phyloP scores from a whole-genome alignment of 2,113 vertebrate genomes.

The Ptilorrhoa leucosticta region DNA sequence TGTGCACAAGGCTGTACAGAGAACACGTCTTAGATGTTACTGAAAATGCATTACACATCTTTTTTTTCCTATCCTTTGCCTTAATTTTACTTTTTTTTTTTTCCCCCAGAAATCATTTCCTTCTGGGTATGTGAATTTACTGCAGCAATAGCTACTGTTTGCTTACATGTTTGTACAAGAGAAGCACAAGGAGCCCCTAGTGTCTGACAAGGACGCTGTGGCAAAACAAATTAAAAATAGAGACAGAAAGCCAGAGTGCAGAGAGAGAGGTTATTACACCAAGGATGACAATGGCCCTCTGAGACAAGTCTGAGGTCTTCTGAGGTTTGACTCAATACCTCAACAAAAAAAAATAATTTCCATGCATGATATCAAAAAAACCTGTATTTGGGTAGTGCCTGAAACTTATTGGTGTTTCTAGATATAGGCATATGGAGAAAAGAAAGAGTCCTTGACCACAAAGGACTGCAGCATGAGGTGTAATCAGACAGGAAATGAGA shows the following conservation, averaged over 20 bases:
- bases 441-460: not conserved
- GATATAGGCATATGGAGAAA: not conserved
- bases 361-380: not conserved
- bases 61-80: not conserved
- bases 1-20: not conserved
- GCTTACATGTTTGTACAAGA: not conserved
- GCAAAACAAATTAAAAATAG: not conserved
- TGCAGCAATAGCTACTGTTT: not conserved
- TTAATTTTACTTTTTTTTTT: not conserved
- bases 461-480: not conserved
- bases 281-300: not conserved
- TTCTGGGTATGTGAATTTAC: not conserved
- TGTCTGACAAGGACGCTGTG: not conserved
- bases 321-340: not conserved
- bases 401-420: not conserved
- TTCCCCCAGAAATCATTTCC: not conserved
- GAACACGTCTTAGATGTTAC: not conserved
- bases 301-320: not conserved
- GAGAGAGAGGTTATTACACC: not conserved
- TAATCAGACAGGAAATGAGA: not conserved
- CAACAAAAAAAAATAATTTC: not conserved
- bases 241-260: not conserved
- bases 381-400: not conserved
- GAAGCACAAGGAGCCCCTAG: not conserved
- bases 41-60: not conserved